Evolutionary conservation across 2,888 invertebrate genomes (phyloP).

Genomic region (Sphinx pinastri): DNA sequence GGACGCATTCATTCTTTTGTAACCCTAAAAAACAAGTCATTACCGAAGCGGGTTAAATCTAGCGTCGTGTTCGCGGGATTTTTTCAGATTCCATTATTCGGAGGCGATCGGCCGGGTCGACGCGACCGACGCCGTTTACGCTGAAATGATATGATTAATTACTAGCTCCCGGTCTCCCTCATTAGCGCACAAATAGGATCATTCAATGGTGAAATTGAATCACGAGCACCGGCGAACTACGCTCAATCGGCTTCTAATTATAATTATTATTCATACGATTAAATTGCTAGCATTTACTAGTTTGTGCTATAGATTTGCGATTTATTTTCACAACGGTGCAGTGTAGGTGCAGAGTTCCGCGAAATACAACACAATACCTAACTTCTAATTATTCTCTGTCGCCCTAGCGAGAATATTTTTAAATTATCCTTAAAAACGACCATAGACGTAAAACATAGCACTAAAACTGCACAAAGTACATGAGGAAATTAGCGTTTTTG

Average conservation of each 20-base stretch:
- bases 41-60: constrained; percentile 78
- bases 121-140: constrained; percentile 72
- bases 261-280: constrained; percentile 70
- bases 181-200: constrained; percentile 80
- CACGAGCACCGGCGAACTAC: constrained; percentile 61
- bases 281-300: constrained; percentile 40
- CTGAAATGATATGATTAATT: constrained; percentile 83
- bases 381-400: not conserved
- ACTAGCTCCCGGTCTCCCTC: constrained; percentile 73
- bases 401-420: not conserved
- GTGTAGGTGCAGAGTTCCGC: not conserved
- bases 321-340: constrained; percentile 17
- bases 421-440: not conserved
- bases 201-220: constrained; percentile 81
- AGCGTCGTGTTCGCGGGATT: constrained; percentile 72
- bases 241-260: constrained; percentile 76
- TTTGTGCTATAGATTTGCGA: constrained; percentile 23
- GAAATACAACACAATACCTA: not conserved
- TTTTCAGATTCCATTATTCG: constrained; percentile 78
- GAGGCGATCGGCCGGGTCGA: constrained; percentile 69
- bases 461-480: not conserved
- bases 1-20: constrained; percentile 81
- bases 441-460: not conserved
- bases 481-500: too few relatives aligned
- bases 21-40: constrained; percentile 84